A percentile compares a stretch with the other conserved stretches of the same genome.
Evolutionary conservation across 2,797 vertebrate species (phyloP).

Genomic region (Lerista edwardsae): DNA sequence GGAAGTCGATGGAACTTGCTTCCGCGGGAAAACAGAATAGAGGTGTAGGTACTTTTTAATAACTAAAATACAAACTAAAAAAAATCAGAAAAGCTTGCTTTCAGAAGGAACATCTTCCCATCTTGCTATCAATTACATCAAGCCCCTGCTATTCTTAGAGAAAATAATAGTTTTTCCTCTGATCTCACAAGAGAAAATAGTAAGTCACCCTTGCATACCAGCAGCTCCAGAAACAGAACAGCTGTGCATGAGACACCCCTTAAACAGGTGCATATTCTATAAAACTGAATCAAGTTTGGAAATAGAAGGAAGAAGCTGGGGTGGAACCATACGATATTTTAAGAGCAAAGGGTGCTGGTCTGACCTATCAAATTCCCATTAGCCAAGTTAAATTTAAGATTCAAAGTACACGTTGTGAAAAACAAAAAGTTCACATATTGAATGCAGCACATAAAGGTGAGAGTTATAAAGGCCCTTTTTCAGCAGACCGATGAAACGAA

Average conservation of each 20-base stretch:
- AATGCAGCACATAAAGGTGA: neutral
- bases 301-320: constrained; percentile 17
- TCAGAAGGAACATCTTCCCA: neutral
- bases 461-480: neutral
- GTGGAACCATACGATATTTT: neutral
- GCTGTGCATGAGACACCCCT: neutral
- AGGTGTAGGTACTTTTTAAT: neutral
- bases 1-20: neutral
- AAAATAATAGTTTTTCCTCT: neutral
- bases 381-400: neutral
- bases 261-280: neutral
- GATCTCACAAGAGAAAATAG: neutral
- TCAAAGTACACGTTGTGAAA: constrained; percentile 5
- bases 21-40: neutral
- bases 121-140: neutral
- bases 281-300: neutral
- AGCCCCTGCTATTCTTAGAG: neutral
- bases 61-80: neutral
- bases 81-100: neutral
- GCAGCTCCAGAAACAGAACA: neutral
- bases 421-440: neutral
- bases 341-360: constrained; percentile 11
- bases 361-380: constrained; percentile 36
- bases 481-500: neutral
- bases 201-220: neutral